Percentiles rank a stretch among this genome's conserved stretches.
Evolutionary conservation across 2,797 vertebrate species (phyloP).

Genomic region (Eulemur rubriventer): DNA sequence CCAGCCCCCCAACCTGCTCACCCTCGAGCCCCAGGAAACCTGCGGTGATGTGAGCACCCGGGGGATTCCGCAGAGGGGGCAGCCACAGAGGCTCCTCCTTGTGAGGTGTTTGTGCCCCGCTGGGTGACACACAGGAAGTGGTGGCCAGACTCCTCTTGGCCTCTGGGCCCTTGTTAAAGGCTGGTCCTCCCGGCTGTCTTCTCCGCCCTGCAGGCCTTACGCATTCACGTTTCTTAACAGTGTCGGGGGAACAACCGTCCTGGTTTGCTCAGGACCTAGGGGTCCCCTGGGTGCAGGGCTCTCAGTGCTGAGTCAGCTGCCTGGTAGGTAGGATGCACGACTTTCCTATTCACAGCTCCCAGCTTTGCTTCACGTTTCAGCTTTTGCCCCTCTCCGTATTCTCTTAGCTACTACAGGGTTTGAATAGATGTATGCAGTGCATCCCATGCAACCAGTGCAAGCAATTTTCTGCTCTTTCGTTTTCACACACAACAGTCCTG

Average conservation of each 20-base stretch:
- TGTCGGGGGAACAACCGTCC: background rate
- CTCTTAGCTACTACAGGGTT: background rate
- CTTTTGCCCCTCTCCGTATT: too few relatives aligned
- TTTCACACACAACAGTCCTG: too few relatives aligned
- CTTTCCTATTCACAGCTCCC: background rate
- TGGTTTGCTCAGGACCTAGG: too few relatives aligned
- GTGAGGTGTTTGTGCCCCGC: background rate
- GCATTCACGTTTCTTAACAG: background rate
- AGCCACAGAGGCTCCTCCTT: background rate
- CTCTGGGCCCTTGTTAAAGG: background rate
- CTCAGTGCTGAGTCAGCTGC: background rate
- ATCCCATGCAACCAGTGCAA: background rate
- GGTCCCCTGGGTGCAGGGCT: background rate
- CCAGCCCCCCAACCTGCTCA: background rate
- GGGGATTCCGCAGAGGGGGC: background rate
- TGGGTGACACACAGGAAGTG: background rate
- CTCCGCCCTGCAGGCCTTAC: background rate
- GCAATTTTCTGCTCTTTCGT: background rate
- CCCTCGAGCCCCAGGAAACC: background rate
- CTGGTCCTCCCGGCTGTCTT: background rate
- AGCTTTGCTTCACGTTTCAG: background rate
- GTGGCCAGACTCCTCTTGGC: background rate
- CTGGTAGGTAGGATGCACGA: fast-evolving
- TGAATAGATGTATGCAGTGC: fast-evolving
- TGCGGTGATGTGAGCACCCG: fast-evolving